phyloP scores from a whole-genome alignment of 2,113 vertebrate species.

The Oreochromis aureus region DNA sequence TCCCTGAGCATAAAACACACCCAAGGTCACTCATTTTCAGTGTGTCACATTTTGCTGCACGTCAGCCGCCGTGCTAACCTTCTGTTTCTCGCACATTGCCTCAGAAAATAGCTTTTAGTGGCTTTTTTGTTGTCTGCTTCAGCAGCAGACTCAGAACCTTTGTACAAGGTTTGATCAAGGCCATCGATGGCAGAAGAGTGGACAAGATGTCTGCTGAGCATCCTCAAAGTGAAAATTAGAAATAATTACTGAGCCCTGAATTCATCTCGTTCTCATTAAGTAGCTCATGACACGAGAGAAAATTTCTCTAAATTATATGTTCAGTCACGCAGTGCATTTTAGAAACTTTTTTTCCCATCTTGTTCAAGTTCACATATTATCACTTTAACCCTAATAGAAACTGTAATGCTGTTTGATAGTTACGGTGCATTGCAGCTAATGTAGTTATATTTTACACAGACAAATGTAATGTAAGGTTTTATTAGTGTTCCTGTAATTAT shows the following conservation, averaged over 20 bases:
- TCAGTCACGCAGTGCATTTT: background rate
- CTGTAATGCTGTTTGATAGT: background rate
- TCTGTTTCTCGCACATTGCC: slow-evolving; percentile 16
- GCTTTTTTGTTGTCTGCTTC: background rate
- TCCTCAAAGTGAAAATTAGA: background rate
- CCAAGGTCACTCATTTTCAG: slow-evolving; percentile 11
- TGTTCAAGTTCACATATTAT: background rate
- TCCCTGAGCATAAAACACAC: background rate
- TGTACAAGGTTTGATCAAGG: background rate
- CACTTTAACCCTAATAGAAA: background rate
- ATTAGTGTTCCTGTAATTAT: background rate
- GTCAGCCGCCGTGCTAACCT: background rate
- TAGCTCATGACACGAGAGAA: background rate
- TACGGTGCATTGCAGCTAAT: background rate
- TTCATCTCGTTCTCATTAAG: background rate
- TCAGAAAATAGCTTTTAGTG: slow-evolving; percentile 44
- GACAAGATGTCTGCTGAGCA: background rate
- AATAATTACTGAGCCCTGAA: background rate
- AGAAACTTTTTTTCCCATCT: background rate
- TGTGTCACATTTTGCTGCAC: background rate
- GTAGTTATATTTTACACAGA: background rate
- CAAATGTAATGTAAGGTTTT: background rate
- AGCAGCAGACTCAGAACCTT: background rate
- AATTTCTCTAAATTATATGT: background rate
- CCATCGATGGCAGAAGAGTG: background rate